phyloP scores from a whole-genome alignment of 2,888 invertebrate genomes.

The Pristionchus maxplancki region DNA sequence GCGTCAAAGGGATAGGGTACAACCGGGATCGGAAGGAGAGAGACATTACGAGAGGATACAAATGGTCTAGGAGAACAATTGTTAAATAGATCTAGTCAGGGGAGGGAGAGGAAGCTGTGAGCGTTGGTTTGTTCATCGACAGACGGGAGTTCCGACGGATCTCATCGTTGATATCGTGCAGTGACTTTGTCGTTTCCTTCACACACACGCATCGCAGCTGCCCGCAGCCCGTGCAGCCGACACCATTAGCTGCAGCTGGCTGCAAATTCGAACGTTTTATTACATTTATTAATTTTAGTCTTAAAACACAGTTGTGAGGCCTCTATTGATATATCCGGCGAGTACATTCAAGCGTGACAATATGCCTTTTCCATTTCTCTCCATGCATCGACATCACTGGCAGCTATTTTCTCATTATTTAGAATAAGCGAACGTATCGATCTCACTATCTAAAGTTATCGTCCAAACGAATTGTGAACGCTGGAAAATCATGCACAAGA shows the following conservation, averaged over 20 bases:
- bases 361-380: background rate
- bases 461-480: background rate
- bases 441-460: background rate
- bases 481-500: background rate
- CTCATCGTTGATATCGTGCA: constrained; percentile 52
- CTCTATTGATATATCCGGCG: too few species aligned
- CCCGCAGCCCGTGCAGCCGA: constrained; percentile 39
- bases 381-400: background rate
- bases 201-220: constrained; percentile 51
- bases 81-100: background rate
- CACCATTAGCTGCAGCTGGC: background rate
- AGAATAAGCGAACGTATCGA: background rate
- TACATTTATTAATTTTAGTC: too few species aligned
- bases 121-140: background rate
- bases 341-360: too few species aligned
- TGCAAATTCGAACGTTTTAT: background rate
- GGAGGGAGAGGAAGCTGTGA: background rate
- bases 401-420: background rate
- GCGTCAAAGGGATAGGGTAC: background rate
- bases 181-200: constrained; percentile 48
- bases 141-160: constrained; percentile 12
- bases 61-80: background rate
- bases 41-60: background rate
- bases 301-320: too few species aligned
- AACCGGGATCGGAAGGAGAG: background rate